A percentile compares a stretch with the other conserved stretches of the same genome.
phyloP scores from a whole-genome alignment of 2,797 vertebrate genomes.

The Delichon dasypus region DNA sequence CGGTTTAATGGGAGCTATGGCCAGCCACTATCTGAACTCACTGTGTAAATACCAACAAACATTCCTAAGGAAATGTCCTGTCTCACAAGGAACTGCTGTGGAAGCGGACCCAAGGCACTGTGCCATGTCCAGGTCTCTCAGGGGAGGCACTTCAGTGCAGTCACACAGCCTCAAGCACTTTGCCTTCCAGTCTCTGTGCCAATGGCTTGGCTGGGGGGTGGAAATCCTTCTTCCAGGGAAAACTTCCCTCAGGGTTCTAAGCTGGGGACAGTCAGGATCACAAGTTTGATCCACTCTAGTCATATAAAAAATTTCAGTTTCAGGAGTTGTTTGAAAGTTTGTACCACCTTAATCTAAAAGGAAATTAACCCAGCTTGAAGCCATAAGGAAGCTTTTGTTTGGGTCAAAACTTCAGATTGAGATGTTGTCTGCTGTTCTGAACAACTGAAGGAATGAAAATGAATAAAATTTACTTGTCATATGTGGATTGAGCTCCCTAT shows the following conservation, averaged over 20 bases:
- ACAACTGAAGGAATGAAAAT: neutral
- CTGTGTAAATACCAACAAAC: neutral
- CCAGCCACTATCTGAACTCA: neutral
- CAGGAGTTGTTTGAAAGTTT: neutral
- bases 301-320: neutral
- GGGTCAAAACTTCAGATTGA: neutral
- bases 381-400: neutral
- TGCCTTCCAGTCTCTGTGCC: neutral
- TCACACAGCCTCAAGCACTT: rapidly evolving
- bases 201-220: neutral
- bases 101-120: neutral
- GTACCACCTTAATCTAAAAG: neutral
- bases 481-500: neutral
- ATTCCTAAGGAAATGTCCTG: neutral
- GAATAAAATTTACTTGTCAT: neutral
- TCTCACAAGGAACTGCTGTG: neutral
- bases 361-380: rapidly evolving
- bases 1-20: neutral
- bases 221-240: neutral
- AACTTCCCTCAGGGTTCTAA: neutral
- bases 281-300: neutral
- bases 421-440: neutral
- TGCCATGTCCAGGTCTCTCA: neutral
- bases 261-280: neutral
- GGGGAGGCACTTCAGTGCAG: neutral